These are phyloP conservation scores for Euglossa dilemma DNA, from an alignment of 1,140 invertebrate species.

Conservation along the genomic window DNA sequence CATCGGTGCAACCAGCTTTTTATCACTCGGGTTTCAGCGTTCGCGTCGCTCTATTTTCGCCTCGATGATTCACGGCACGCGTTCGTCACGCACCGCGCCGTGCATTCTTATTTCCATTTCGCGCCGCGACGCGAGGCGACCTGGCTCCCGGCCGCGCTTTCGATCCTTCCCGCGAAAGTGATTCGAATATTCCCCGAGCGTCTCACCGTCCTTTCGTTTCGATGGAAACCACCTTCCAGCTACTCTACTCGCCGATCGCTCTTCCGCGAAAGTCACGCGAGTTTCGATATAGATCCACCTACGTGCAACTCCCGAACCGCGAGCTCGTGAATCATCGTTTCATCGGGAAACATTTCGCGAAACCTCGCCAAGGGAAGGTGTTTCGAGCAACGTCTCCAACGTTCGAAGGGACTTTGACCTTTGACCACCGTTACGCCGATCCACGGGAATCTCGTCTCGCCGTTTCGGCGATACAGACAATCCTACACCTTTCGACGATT, in stretches of 20 bases:
- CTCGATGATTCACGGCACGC: slow-evolving; percentile 55
- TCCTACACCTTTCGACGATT: too few relatives aligned
- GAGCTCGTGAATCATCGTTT: too few relatives aligned
- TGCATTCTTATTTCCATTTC: slow-evolving; percentile 32
- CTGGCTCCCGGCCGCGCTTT: neutral
- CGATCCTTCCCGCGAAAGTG: slow-evolving; percentile 2
- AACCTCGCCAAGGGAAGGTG: too few relatives aligned
- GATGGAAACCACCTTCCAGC: neutral
- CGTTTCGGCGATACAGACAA: too few relatives aligned
- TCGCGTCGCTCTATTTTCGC: slow-evolving; percentile 53
- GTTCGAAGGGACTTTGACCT: too few relatives aligned
- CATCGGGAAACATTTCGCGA: too few relatives aligned
- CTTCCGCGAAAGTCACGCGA: neutral
- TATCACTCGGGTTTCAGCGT: slow-evolving; percentile 24
- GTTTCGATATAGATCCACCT: neutral
- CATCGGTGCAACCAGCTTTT: slow-evolving; percentile 35
- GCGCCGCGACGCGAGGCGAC: neutral
- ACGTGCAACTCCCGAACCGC: neutral
- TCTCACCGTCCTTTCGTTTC: neutral
- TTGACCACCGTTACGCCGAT: too few relatives aligned
- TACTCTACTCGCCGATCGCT: too few relatives aligned
- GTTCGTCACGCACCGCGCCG: slow-evolving; percentile 52
- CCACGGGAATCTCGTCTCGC: too few relatives aligned
- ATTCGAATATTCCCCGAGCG: slow-evolving; percentile 14
- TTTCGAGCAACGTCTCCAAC: too few relatives aligned